Evolutionary conservation across 2,113 vertebrate species (phyloP), one percentile per base, ranked within the genome.

Genomic region (Oreochromis tanganicae): DNA sequence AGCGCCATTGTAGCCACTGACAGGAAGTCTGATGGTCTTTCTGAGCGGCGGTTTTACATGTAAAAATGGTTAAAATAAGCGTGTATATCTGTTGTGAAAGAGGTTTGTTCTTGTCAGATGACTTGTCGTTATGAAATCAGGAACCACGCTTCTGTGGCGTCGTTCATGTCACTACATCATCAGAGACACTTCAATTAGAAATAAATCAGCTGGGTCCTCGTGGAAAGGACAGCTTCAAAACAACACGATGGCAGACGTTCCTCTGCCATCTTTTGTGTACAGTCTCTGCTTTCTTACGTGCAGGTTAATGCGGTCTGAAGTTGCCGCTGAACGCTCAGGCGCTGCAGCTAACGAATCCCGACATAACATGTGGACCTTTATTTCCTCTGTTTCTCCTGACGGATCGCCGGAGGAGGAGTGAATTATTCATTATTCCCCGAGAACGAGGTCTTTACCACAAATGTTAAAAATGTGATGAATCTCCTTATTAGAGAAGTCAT

Each of bases 351-450:
- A 85, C 17, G 29, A 63, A 75, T 32, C n/a, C 81, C 0, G 57
- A 66, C 61, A 36, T 50, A 52, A 89, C 80, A 79, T 5, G 68
- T 36, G 21, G 27, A 80, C 8, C 29, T 63, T 87, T 41, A 29
- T 89, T 85, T 68, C 27, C 50, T 24, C 16, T 0, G 6, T 29
- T 75, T 56, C 78, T 56, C 32, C 59, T 16, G 88, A 85, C 43
- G 12, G 24, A 84, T 88, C 12, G 19, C 21, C 7, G 36, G 48
- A 66, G 32, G 61, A 55, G 32, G 14, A 73, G 27, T 78, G 7
- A 83, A 89, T 88, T 56, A 91, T 88, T 90, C 27, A 92, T n/a
- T n/a, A 19, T n/a, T 34, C 36, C 56, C 56, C 1, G 3, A 19
- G 59, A 84, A 55, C 50, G 36, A 79, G 43, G 19, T 10, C 36